A percentile compares a stretch with the other conserved stretches of the same genome.
phyloP scores from a whole-genome alignment of 37 sponge, comb jelly and placozoan genomes.

The Tethya wilhelma region DNA sequence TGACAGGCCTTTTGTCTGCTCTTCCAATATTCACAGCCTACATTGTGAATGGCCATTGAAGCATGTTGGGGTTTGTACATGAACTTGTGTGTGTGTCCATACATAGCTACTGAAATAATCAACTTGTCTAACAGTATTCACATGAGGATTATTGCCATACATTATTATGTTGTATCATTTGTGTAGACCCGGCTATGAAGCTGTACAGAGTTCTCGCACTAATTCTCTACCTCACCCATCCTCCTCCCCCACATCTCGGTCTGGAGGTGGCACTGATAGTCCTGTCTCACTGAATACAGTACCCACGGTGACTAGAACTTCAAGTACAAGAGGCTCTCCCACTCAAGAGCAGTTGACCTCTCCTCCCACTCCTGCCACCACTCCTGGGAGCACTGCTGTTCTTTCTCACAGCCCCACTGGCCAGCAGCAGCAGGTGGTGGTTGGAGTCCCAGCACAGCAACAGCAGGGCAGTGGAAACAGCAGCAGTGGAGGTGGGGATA shows the following conservation, averaged over 20 bases:
- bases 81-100: neutral
- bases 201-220: constrained; percentile 16
- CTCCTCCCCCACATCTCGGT: neutral
- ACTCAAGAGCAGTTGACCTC: constrained; percentile 44
- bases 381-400: neutral
- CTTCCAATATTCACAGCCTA: too few species aligned
- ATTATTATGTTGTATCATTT: neutral
- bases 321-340: constrained; percentile 24
- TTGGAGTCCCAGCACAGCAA: neutral
- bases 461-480: neutral
- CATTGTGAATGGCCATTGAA: too few species aligned
- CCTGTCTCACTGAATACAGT: neutral
- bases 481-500: neutral
- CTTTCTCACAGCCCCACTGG: neutral
- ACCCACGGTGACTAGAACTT: neutral
- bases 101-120: neutral
- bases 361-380: neutral
- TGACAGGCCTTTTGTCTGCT: too few species aligned
- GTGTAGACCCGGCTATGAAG: constrained; percentile 79
- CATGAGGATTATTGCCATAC: neutral
- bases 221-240: constrained; percentile 10
- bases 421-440: too few species aligned
- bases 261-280: neutral
- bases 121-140: too few species aligned
- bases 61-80: neutral